These are phyloP conservation scores for Acromyrmex heyeri DNA, from an alignment of 1,140 invertebrate species.

Conservation along the genomic window DNA sequence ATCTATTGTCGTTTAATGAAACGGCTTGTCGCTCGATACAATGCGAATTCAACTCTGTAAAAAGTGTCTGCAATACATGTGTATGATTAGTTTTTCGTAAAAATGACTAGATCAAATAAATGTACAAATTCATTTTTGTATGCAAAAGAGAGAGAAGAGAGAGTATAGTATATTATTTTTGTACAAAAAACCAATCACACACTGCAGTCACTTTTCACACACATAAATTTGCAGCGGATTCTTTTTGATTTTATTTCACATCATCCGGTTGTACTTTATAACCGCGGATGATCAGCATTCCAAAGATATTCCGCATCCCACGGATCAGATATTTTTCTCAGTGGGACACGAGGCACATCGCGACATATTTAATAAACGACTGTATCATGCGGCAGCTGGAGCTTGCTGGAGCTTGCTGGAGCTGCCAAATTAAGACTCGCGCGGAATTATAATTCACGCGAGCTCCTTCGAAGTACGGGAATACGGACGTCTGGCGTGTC, in stretches of 20 bases:
- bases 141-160: too few relatives aligned
- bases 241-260: neutral
- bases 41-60: too few relatives aligned
- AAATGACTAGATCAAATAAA: too few relatives aligned
- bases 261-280: neutral
- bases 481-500: neutral
- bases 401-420: neutral
- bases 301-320: neutral
- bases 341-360: neutral
- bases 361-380: constrained; percentile 32
- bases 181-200: too few relatives aligned
- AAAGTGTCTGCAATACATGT: too few relatives aligned
- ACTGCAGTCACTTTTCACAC: too few relatives aligned
- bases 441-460: constrained; percentile 13
- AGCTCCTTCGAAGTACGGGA: neutral
- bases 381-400: neutral
- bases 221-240: too few relatives aligned
- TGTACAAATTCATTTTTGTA: too few relatives aligned
- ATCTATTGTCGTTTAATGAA: neutral
- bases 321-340: neutral
- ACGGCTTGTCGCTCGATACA: neutral
- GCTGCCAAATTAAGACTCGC: constrained; percentile 11
- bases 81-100: too few relatives aligned
- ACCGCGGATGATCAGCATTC: neutral
- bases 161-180: too few relatives aligned